These are phyloP conservation scores for Tapirus indicus DNA, from an alignment of 2,797 vertebrate genomes.

Conservation along the genomic window DNA sequence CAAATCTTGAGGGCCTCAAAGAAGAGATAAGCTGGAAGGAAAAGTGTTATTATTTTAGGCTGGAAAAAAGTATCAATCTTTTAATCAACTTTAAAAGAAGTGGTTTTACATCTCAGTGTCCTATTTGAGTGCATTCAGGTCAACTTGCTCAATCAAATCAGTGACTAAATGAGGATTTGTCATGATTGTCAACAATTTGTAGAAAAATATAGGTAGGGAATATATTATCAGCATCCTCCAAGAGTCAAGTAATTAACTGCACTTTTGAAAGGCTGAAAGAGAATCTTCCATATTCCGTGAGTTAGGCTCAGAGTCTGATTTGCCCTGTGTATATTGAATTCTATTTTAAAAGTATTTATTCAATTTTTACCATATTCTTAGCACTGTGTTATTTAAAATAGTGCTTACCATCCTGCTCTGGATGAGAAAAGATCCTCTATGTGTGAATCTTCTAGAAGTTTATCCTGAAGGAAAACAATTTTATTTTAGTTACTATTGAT, in stretches of 20 bases:
- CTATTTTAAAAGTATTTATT: neutral
- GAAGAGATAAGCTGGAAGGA: slow-evolving; percentile 34
- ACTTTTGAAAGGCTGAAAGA: neutral
- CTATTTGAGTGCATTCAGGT: neutral
- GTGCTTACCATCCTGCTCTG: neutral
- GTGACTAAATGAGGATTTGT: neutral
- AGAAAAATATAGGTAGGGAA: slow-evolving; percentile 1
- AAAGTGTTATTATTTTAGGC: neutral
- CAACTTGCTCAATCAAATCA: neutral
- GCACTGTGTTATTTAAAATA: neutral
- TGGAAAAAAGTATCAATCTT: neutral
- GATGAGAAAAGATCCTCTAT: neutral
- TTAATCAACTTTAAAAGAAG: slow-evolving; percentile 46
- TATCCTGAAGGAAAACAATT: neutral
- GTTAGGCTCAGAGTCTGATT: neutral
- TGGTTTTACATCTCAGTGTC: neutral
- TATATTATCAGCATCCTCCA: neutral
- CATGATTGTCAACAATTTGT: neutral
- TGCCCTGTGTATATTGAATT: neutral
- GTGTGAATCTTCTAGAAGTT: slow-evolving; percentile 38
- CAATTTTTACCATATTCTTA: neutral
- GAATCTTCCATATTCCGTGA: neutral
- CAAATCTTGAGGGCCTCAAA: slow-evolving; percentile 29
- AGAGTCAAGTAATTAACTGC: neutral
- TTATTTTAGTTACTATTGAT: neutral